A percentile compares a stretch with the other conserved stretches of the same genome.
phyloP scores from a whole-genome alignment of 2,797 vertebrate species.

The Paedocypris micromegethes region DNA sequence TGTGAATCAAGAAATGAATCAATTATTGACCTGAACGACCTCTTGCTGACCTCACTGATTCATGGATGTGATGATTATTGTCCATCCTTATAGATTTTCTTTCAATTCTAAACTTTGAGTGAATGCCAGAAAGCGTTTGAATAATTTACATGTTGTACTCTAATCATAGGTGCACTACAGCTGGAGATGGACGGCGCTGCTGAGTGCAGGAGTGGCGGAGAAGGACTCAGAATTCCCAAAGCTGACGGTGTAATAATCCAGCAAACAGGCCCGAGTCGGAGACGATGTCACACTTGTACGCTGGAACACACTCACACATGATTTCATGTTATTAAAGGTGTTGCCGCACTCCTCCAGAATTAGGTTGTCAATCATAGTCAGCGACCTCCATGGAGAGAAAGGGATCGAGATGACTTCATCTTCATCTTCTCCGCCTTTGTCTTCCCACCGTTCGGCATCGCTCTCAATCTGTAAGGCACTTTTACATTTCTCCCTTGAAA shows the following conservation, averaged over 20 bases:
- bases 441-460: slow-evolving; percentile 47
- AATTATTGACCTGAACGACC: too few species aligned
- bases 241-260: slow-evolving; percentile 38
- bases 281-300: slow-evolving; percentile 30
- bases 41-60: too few species aligned
- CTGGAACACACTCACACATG: slow-evolving; percentile 15
- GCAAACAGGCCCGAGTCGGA: slow-evolving; percentile 29
- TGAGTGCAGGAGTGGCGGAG: neutral
- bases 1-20: too few species aligned
- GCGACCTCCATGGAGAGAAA: slow-evolving; percentile 43
- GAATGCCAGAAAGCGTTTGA: neutral
- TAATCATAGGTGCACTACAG: neutral
- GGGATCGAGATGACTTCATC: slow-evolving; percentile 48
- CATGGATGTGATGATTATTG: too few species aligned
- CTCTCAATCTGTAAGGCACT: slow-evolving; percentile 46
- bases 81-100: too few species aligned
- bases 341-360: slow-evolving; percentile 54
- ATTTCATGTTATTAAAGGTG: slow-evolving; percentile 56
- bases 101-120: neutral
- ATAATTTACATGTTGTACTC: slow-evolving; percentile 6
- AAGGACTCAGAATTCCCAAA: slow-evolving; percentile 15
- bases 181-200: neutral
- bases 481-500: slow-evolving; percentile 57
- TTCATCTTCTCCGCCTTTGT: slow-evolving; percentile 32
- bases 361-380: slow-evolving; percentile 55